phyloP scores from a whole-genome alignment of 2,113 vertebrate species.

The Synchiropus splendidus region DNA sequence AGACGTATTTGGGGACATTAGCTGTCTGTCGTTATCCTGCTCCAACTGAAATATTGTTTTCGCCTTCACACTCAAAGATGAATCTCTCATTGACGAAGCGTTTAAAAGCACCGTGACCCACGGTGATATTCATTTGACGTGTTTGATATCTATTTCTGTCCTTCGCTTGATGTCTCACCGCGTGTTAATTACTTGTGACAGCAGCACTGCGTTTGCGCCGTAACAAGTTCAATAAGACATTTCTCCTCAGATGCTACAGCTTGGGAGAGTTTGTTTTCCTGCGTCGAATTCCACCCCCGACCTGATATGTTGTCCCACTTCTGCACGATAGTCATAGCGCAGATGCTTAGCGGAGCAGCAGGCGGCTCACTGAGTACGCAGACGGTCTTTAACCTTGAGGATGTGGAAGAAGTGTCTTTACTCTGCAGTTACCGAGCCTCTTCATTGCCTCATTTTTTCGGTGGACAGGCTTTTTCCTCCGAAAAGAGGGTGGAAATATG shows the following conservation, averaged over 20 bases:
- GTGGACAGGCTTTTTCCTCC: no score
- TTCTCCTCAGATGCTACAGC: constrained; percentile 6
- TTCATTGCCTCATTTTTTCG: no score
- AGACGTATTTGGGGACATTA: constrained; percentile 20
- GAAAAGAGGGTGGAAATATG: no score
- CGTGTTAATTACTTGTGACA: constrained; percentile 23
- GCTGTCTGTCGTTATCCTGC: constrained; percentile 3
- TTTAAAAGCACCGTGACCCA: constrained; percentile 37
- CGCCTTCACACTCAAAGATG: constrained; percentile 5
- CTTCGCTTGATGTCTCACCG: constrained; percentile 33
- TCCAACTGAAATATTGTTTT: constrained; percentile 27
- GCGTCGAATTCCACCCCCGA: constrained; percentile 1
- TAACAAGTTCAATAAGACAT: constrained; percentile 19
- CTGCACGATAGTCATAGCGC: not conserved
- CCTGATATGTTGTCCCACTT: constrained; percentile 1
- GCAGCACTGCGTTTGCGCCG: constrained; percentile 20
- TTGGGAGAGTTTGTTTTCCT: not conserved
- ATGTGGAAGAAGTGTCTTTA: not conserved
- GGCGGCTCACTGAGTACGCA: not conserved
- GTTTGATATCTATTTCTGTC: constrained; percentile 51
- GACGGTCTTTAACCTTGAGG: not conserved
- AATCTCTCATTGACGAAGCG: constrained; percentile 9
- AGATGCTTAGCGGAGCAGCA: not conserved
- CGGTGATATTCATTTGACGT: constrained; percentile 28
- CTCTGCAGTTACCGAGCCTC: no score